Percentiles rank a stretch among this genome's conserved stretches.
phyloP scores from a whole-genome alignment of 2,797 vertebrate genomes.

The Sciurus carolinensis region DNA sequence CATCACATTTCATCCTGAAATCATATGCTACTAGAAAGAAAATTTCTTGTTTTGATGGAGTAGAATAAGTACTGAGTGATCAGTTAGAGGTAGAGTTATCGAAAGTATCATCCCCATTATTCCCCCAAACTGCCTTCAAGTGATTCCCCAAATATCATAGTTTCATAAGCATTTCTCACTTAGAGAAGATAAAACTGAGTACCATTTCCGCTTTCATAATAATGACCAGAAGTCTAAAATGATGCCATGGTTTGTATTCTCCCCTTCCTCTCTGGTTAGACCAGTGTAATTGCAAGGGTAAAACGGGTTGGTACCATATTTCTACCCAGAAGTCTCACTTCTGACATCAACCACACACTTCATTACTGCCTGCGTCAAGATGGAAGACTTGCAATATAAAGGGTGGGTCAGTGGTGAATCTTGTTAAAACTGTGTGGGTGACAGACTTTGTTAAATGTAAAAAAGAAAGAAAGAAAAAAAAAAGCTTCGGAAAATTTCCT shows the following conservation, averaged over 20 bases:
- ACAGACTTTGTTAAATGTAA: constrained; percentile 58
- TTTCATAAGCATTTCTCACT: not conserved
- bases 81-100: not conserved
- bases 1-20: constrained; percentile 11
- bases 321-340: not conserved
- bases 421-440: constrained; percentile 47
- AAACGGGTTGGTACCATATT: not conserved
- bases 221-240: not conserved
- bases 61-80: not conserved
- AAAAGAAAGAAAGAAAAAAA: constrained; percentile 29
- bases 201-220: not conserved
- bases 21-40: not conserved
- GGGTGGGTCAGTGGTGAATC: constrained; percentile 24
- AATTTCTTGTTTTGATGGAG: not conserved
- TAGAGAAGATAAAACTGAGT: constrained; percentile 10
- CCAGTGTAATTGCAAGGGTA: not conserved
- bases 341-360: not conserved
- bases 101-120: not conserved
- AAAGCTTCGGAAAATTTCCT: constrained; percentile 65
- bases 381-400: constrained; percentile 14
- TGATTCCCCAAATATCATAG: not conserved
- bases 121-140: fast-evolving
- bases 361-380: not conserved
- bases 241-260: not conserved
- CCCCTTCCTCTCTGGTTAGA: not conserved